phyloP scores from a whole-genome alignment of 2,113 vertebrate species.

The Baryphthengus martii region DNA sequence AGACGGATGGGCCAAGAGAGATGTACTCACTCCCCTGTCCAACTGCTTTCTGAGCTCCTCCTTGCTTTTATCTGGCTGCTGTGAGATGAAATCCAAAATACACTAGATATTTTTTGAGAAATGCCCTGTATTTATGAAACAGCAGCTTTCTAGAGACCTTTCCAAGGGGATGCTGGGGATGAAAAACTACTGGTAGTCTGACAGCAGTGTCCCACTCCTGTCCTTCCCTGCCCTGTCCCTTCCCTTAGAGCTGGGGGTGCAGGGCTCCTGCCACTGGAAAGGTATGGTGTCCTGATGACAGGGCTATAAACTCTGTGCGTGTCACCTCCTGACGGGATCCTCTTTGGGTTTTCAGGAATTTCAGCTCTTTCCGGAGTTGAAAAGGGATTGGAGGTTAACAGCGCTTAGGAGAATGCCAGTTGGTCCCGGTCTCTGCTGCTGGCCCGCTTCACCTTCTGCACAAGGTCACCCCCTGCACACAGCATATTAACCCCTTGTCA shows the following conservation, averaged over 20 bases:
- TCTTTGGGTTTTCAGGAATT: background rate
- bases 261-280: background rate
- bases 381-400: background rate
- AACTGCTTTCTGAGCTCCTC: background rate
- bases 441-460: background rate
- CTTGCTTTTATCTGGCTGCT: background rate
- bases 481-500: background rate
- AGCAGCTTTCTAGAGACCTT: background rate
- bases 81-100: background rate
- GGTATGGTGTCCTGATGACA: background rate
- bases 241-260: rapidly evolving
- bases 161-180: background rate
- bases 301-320: background rate
- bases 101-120: background rate
- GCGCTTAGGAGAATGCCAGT: background rate
- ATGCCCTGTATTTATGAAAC: background rate
- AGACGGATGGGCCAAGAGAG: background rate
- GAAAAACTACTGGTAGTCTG: background rate
- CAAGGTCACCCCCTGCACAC: background rate
- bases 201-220: background rate
- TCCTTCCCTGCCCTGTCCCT: background rate
- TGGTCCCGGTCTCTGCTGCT: background rate
- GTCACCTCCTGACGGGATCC: background rate
- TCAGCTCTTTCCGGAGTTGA: background rate
- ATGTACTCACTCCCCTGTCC: background rate